Percentiles rank a stretch among this genome's conserved stretches.
Conservation (phyloP, 2,113 vertebrate genomes). For the Leptobrachium leishanense region DNA sequence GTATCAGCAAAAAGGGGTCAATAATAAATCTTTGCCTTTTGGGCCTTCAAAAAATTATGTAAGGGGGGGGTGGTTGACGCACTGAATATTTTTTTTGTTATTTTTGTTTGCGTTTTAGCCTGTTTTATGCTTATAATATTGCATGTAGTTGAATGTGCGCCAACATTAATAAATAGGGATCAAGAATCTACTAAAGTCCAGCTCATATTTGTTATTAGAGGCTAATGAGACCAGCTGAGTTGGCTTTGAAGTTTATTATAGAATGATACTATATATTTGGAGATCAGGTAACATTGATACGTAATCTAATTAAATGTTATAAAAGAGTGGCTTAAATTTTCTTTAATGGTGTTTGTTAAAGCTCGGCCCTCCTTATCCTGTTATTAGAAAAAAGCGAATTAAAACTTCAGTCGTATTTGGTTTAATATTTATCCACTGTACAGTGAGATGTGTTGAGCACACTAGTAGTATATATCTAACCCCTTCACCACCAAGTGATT, state of each 20-base stretch:
- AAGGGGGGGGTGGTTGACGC: constrained; percentile 37
- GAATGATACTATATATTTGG: neutral
- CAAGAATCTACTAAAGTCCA: constrained; percentile 28
- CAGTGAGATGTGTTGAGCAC: too few relatives aligned
- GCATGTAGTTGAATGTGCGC: constrained; percentile 46
- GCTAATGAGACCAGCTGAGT: constrained; percentile 15
- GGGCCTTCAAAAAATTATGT: constrained; percentile 46
- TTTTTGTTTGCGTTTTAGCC: neutral
- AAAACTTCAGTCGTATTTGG: neutral
- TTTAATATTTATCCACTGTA: too few relatives aligned
- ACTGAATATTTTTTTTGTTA: constrained; percentile 1
- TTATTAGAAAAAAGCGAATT: neutral
- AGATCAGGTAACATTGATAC: neutral
- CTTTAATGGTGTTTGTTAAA: neutral
- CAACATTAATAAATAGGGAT: constrained; percentile 42
- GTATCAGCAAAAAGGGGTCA: neutral
- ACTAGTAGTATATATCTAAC: too few relatives aligned
- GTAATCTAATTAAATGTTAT: neutral
- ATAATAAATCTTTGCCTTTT: constrained; percentile 32
- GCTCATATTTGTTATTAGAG: constrained; percentile 23
- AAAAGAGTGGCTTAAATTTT: neutral
- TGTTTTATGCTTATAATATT: constrained; percentile 17
- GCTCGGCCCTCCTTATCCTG: neutral
- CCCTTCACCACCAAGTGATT: too few relatives aligned
- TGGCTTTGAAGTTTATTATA: constrained; percentile 3